Percentiles rank a stretch among this genome's conserved stretches.
Evolutionary conservation across 2,113 vertebrate species (phyloP).

Genomic region (Notiomystis cincta): DNA sequence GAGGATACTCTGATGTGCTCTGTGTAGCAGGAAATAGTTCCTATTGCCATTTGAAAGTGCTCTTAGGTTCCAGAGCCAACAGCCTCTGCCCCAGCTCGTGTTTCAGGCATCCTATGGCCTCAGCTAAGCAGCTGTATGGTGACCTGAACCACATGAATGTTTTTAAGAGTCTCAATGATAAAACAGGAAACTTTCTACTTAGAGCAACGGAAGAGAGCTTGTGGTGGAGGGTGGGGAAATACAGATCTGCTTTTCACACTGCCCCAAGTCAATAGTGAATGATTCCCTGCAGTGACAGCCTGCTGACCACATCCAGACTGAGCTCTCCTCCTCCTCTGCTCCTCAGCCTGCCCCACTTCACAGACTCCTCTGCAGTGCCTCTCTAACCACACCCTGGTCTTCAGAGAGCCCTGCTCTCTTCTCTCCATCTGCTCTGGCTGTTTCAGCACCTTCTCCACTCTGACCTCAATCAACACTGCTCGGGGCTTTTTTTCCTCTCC

Average conservation of each 20-base stretch:
- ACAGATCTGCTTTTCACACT: background rate
- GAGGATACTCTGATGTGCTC: background rate
- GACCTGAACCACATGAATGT: background rate
- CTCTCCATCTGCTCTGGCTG: background rate
- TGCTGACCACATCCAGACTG: background rate
- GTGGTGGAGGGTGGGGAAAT: background rate
- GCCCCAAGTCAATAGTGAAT: background rate
- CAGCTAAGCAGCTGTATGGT: background rate
- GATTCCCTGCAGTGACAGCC: background rate
- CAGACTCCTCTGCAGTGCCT: background rate
- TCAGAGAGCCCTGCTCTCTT: background rate
- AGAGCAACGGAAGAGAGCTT: background rate
- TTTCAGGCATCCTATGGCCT: background rate
- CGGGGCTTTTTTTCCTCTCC: accelerated
- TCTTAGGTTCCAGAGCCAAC: conserved; percentile 35
- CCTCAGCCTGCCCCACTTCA: background rate
- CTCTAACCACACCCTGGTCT: background rate
- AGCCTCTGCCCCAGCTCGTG: background rate
- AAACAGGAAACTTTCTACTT: conserved; percentile 45
- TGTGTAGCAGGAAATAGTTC: background rate
- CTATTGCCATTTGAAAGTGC: background rate
- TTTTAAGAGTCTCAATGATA: background rate
- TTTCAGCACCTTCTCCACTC: background rate
- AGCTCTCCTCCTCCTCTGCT: background rate
- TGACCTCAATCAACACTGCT: background rate